These are phyloP conservation scores for Gambusia affinis DNA, from an alignment of 2,113 vertebrate genomes.

Conservation along the genomic window DNA sequence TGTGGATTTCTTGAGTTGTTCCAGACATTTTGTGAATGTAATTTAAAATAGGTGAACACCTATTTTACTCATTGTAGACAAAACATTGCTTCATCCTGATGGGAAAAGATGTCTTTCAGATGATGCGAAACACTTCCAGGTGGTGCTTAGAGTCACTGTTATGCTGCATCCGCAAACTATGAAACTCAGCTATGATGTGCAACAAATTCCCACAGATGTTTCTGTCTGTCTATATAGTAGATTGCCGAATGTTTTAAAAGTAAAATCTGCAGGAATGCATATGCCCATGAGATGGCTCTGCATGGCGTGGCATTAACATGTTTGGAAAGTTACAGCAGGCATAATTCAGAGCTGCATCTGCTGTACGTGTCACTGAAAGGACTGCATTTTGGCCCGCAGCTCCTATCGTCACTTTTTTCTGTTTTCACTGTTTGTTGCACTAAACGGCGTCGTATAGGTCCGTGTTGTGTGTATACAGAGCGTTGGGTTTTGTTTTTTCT, in stretches of 20 bases:
- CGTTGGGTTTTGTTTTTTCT: constrained; percentile 74
- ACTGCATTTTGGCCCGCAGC: constrained; percentile 50
- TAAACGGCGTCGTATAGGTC: constrained; percentile 50
- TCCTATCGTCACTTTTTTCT: constrained; percentile 56
- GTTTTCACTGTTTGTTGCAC: constrained; percentile 64
- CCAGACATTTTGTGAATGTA: no score
- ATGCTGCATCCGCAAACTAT: constrained; percentile 26
- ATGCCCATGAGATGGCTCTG: constrained; percentile 32
- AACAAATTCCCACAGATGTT: constrained; percentile 40
- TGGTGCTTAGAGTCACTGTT: constrained; percentile 53
- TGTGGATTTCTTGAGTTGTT: no score
- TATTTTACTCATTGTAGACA: constrained; percentile 25
- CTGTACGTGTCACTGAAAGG: constrained; percentile 54
- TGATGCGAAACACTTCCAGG: constrained; percentile 54
- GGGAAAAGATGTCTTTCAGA: constrained; percentile 31
- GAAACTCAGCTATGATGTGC: constrained; percentile 32
- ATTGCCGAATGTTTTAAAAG: constrained; percentile 15
- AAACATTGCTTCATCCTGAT: constrained; percentile 13
- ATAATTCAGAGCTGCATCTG: constrained; percentile 51
- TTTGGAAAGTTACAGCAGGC: constrained; percentile 55
- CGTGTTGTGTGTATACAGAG: constrained; percentile 41
- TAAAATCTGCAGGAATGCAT: constrained; percentile 52
- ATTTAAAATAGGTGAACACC: no score
- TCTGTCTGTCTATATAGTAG: constrained; percentile 35
- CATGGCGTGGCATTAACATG: constrained; percentile 44